Evolutionary conservation across 2,797 vertebrate species (phyloP), one percentile per base, ranked within the genome.

Genomic region (Selene dorsalis): DNA sequence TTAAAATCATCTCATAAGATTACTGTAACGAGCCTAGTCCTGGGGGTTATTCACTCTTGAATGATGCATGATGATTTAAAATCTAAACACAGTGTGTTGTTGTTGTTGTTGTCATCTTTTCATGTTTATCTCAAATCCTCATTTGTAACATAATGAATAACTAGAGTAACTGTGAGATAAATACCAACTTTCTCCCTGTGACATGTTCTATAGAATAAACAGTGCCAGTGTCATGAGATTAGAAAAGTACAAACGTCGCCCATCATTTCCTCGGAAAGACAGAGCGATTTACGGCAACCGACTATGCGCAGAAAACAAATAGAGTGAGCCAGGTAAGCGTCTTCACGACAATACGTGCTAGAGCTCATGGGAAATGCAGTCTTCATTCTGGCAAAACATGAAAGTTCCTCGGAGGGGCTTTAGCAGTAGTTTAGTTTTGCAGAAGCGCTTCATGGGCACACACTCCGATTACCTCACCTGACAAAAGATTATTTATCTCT

Each of bases 401-500:
- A n/a, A n/a, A n/a, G n/a, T n/a, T n/a, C n/a, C n/a, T n/a, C n/a
- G n/a, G n/a, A n/a, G n/a, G n/a, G n/a, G n/a, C n/a, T n/a, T n/a
- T 35, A 43, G 17, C 14, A 50, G 2, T 45, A 50, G n/a, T 43
- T 32, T 32, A 2, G 7, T 38, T 52, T 52, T 43, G 35, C 32
- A 17, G 26, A 65, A 20, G 35, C 0, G 1, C 30, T 45, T 2
- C 3, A 28, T 12, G 50, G 35, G 35, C 48, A 26, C 47, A 59
- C 38, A 59, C 18, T 30, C 4, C 17, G 24, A 35, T 65, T 22
- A 30, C 17, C 50, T 59, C 13, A 38, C n/a, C 24, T 18, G 60
- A 65, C 24, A 45, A 7, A 32, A 57, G 22, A 32, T 72, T n/a
- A 47, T 58, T 73, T 61, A 68, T 57, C 18, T 66, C 12, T 61